Evolutionary conservation across 1,140 invertebrate species (phyloP).

Genomic region (Apis mellifera): Amel_HAv3.1 CM009931.2:19730001-19730500

Average conservation of each 20-base stretch:
- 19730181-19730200: conserved; percentile 72
- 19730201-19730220: conserved; percentile 50
- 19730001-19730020: neutral
- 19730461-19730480: neutral
- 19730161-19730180: conserved; percentile 75
- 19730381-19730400: conserved; percentile 58
- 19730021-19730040: conserved; percentile 33
- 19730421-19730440: conserved; percentile 22
- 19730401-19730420: conserved; percentile 59
- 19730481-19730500: conserved; percentile 24
- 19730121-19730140: conserved; percentile 74
- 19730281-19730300: no score
- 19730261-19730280: neutral
- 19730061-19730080: conserved; percentile 54
- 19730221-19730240: neutral
- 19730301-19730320: neutral
- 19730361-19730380: conserved; percentile 60
- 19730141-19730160: conserved; percentile 72
- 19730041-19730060: conserved; percentile 67
- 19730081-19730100: conserved; percentile 74
- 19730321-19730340: conserved; percentile 26
- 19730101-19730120: conserved; percentile 75
- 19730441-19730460: conserved; percentile 34
- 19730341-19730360: conserved; percentile 64
- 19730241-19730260: no score